Evolutionary conservation across 2,113 vertebrate species (phyloP).

Genomic region (Gopherus flavomarginatus): DNA sequence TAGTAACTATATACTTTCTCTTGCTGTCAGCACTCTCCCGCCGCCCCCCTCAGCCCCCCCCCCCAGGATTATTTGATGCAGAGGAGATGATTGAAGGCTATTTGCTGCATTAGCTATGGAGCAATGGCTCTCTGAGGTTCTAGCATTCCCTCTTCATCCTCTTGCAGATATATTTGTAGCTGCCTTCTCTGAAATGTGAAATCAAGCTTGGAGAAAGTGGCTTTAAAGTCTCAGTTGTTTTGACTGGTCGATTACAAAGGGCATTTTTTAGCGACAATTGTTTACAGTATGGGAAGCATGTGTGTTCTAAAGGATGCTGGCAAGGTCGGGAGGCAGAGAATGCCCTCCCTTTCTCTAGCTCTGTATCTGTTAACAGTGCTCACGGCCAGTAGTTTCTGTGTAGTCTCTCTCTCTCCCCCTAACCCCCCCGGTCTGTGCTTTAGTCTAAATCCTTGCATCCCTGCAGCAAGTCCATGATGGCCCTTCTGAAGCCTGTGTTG

Average conservation of each 20-base stretch:
- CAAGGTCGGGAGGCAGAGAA: neutral
- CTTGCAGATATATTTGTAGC: fast-evolving
- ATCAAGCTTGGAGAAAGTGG: neutral
- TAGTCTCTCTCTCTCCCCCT: neutral
- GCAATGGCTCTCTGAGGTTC: neutral
- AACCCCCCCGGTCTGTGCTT: neutral
- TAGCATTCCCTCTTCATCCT: neutral
- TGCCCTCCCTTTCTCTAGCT: too few relatives aligned
- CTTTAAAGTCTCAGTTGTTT: neutral
- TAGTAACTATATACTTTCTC: neutral
- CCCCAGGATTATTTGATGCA: neutral
- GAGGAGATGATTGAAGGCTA: neutral
- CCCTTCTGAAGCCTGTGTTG: neutral
- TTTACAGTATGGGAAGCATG: neutral
- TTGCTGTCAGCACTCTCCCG: neutral
- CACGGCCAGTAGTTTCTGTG: fast-evolving
- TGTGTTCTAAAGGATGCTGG: neutral
- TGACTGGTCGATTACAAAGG: neutral
- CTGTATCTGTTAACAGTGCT: neutral
- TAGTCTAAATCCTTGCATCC: neutral
- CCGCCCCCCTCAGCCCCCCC: fast-evolving
- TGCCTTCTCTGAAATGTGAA: neutral
- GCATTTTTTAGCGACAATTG: neutral
- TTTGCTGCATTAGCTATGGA: neutral
- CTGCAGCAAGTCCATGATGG: neutral